Evolutionary conservation across 1,140 invertebrate genomes (phyloP).

Genomic region (Venturia canescens): DNA sequence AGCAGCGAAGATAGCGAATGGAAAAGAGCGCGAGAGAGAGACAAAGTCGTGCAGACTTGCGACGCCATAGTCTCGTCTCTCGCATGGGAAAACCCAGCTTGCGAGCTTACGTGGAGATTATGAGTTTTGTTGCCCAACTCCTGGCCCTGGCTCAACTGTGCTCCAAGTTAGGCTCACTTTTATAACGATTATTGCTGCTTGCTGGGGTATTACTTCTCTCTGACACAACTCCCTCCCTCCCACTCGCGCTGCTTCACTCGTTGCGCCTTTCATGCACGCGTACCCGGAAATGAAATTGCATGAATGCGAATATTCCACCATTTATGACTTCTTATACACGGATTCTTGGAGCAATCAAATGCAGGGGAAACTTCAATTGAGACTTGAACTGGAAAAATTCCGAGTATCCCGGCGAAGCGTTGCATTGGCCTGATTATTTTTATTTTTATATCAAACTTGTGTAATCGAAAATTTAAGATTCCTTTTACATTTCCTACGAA

Average conservation of each 20-base stretch:
- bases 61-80: constrained; percentile 50
- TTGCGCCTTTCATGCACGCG: not conserved
- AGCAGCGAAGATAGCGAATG: not conserved
- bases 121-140: constrained; percentile 73
- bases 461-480: too few species aligned
- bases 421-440: too few species aligned
- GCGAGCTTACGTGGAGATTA: constrained; percentile 74
- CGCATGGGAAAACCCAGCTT: constrained; percentile 75
- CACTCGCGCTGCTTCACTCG: not conserved
- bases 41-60: constrained; percentile 27
- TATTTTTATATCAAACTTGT: too few species aligned
- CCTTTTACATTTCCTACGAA: too few species aligned
- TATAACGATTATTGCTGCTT: constrained; percentile 70
- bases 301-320: not conserved
- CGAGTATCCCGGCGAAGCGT: too few species aligned
- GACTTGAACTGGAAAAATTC: too few species aligned
- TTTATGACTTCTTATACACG: not conserved
- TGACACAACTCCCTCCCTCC: not conserved
- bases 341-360: too few species aligned
- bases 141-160: constrained; percentile 56
- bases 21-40: not conserved
- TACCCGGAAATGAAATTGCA: not conserved
- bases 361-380: too few species aligned
- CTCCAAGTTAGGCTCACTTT: constrained; percentile 63
- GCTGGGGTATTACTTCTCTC: constrained; percentile 39